phyloP scores from a whole-genome alignment of 1,140 invertebrate genomes.

The Hylaeus volcanicus region DNA sequence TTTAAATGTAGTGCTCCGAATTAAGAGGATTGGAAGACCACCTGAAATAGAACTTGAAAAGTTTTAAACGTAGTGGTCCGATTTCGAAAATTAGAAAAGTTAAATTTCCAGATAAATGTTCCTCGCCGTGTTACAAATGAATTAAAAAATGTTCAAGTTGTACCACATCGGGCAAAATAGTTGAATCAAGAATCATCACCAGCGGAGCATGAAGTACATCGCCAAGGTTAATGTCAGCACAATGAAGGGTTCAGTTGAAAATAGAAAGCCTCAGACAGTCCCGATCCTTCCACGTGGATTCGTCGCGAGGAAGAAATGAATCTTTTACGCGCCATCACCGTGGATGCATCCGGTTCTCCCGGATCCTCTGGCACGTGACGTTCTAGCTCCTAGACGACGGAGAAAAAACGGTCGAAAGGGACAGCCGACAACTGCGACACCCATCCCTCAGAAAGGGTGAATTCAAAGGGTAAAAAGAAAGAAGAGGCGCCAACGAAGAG shows the following conservation, averaged over 20 bases:
- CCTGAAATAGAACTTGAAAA: too few species aligned
- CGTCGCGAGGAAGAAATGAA: conserved; percentile 69
- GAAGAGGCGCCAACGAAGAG: not conserved
- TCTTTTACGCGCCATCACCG: conserved; percentile 72
- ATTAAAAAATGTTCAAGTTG: too few species aligned
- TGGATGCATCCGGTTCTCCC: conserved; percentile 68
- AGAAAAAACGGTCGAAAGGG: conserved; percentile 12
- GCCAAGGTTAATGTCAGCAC: not conserved
- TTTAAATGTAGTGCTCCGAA: too few species aligned
- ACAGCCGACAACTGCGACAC: conserved; percentile 11
- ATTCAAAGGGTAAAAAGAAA: conserved; percentile 18
- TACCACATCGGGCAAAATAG: too few species aligned
- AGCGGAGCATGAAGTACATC: too few species aligned
- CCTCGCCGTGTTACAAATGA: too few species aligned
- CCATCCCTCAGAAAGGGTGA: not conserved
- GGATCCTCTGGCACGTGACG: conserved; percentile 47
- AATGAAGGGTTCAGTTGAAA: conserved; percentile 29
- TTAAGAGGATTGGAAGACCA: too few species aligned
- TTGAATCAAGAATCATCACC: too few species aligned
- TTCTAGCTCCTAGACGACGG: conserved; percentile 43
- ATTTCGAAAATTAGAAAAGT: too few species aligned
- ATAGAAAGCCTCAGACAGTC: conserved; percentile 6
- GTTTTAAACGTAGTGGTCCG: too few species aligned
- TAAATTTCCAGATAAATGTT: too few species aligned
- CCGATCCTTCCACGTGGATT: conserved; percentile 35